Base-by-base conservation (phyloP, 2,113 vertebrate species). In the Tenrec ecaudatus region DNA sequence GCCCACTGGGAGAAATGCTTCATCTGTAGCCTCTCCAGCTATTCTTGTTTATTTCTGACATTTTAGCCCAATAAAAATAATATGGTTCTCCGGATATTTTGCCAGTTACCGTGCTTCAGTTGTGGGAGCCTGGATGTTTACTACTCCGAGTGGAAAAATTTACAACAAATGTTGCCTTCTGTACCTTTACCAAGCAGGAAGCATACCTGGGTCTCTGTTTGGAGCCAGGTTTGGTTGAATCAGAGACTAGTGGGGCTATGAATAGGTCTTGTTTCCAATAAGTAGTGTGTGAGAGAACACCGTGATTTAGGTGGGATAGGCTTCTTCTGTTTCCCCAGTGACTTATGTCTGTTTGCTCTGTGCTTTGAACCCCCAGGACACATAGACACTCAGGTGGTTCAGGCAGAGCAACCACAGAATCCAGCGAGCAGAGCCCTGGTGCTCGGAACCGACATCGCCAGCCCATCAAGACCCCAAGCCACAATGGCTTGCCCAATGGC, bases 371-470 rank as follows among this genome's bases (percentile, higher is more conserved):
- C 89, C 29, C 22, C 96, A 99, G 99, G 96, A 98, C 94, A 0
- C 98, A 98, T 96, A 98, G 98, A 64, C 98, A 98, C 23, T 98
- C 82, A 1, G 96, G 97, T 89, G 98, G 97, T 33, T 98, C 82
- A 9, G 96, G 97, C 1, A 98, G 98, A 96, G 97, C 97, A 78
- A 95, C 96, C 36, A 2, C 98, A 0, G 96, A 97, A 60, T 90
- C 92, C 0, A 96, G 97, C 15, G 99, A 99, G 94, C 98, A 98
- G 69, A 98, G 96, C 81, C 95, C 98, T 0, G 83, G 95, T 0
- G 5, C 97, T 17, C 96, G 98, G 84, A 97, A n/a, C 92, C 97
- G 96, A 77, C 98, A 96, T 58, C 98, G 93, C 53, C 98, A 97
- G 86, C 97, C 97, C 68, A 47, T 97, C 95, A 99, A 99, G 97